Evolutionary conservation across 2,797 vertebrate species (phyloP), one percentile per base, ranked within the genome.

Genomic region (Ctenopoma kingsleyae): DNA sequence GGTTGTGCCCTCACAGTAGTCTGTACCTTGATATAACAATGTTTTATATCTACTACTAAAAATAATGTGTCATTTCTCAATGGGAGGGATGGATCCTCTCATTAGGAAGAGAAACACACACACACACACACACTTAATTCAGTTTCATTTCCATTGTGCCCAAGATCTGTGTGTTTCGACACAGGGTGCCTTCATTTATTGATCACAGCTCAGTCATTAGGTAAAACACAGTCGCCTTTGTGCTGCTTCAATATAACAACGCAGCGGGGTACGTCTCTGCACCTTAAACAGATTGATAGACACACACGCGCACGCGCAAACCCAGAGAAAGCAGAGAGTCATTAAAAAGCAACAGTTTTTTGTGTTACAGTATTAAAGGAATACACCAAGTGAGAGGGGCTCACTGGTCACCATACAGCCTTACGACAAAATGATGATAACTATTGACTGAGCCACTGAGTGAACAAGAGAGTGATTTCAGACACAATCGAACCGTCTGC

Each of bases 131-230:
- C 69, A 32, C 55, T 54, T 68, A 55, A 49, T 58, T 58, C 62
- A 49, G 67, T 76, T 60, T 49, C 49, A 46, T 55, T 55, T 27
- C 38, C 13, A 50, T 30, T 50, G 50, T 61, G 69, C 44, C 15
- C 71, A 19, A 47, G 56, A 56, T 69, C 23, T 65, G 61, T 67
- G 61, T 65, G 40, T 32, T 19, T 57, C 40, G 8, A 54, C 70
- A 38, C 78, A 71, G 67, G 85, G 66, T 12, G 49, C 57, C 43
- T 38, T 75, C 51, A 67, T 82, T 79, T 78, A 41, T 66, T 5
- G 55, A 73, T 57, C 62, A 51, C n/a, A 59, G 63, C 50, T 69
- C 66, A 70, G 79, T 84, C 67, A 76, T 84, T 82, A 82, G 53
- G 54, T 76, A 63, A 78, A 79, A 67, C 61, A 74, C 25, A 40